Conservation (phyloP, 2,113 vertebrate genomes). For the Malurus melanocephalus region DNA sequence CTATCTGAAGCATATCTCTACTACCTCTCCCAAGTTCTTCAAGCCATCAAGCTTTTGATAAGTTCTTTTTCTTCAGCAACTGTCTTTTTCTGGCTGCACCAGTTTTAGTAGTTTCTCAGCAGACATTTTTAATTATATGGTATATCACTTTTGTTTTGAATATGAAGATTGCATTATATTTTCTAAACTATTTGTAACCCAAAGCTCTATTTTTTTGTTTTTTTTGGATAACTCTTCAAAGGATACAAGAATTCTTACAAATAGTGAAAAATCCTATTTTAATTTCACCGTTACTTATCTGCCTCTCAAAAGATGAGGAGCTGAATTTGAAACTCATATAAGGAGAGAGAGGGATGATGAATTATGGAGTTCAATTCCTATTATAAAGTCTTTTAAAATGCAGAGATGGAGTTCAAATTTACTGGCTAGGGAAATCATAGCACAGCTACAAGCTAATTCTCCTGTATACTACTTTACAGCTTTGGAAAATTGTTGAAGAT, state of each 20-base stretch:
- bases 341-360: neutral
- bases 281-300: neutral
- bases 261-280: neutral
- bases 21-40: neutral
- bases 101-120: neutral
- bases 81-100: neutral
- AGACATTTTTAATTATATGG: neutral
- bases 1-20: neutral
- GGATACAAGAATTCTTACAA: neutral
- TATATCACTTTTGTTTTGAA: neutral
- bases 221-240: neutral
- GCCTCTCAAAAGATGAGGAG: neutral
- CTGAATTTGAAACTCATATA: neutral
- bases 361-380: neutral
- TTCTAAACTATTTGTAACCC: neutral
- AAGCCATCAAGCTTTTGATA: neutral
- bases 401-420: slow-evolving; percentile 4
- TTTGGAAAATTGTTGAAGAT: neutral
- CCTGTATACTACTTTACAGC: neutral
- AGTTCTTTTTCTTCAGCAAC: neutral
- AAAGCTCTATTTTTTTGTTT: neutral
- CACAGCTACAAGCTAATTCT: slow-evolving; percentile 12
- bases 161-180: neutral
- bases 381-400: slow-evolving; percentile 32
- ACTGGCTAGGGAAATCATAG: slow-evolving; percentile 36